Percentiles rank a stretch among this genome's conserved stretches.
These are phyloP conservation scores for Irena cyanogastra DNA, from an alignment of 2,113 vertebrate species.

Conservation along the genomic window DNA sequence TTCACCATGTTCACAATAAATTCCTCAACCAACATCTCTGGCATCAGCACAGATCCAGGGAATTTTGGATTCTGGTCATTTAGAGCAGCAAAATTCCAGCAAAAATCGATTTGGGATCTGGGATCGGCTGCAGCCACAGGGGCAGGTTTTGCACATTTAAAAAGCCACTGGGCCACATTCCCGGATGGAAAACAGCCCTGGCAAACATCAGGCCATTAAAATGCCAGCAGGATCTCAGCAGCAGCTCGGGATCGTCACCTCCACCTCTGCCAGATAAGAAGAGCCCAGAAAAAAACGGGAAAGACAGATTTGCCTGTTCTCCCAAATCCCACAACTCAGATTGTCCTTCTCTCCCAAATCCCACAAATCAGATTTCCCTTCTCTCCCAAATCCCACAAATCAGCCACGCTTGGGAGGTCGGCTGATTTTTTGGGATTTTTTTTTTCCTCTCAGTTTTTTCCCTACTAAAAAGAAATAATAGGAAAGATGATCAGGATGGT, in stretches of 20 bases:
- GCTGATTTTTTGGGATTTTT: neutral
- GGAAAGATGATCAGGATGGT: fast-evolving
- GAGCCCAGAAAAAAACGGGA: neutral
- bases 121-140: neutral
- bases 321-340: neutral
- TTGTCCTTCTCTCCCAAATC: neutral
- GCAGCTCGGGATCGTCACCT: neutral
- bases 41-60: neutral
- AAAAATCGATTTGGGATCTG: fast-evolving
- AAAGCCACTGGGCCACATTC: neutral
- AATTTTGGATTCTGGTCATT: neutral
- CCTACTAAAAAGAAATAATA: neutral
- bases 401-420: neutral
- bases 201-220: neutral
- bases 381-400: neutral
- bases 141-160: neutral
- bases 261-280: neutral
- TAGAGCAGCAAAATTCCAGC: neutral
- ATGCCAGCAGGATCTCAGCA: neutral
- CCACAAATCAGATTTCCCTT: neutral
- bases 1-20: neutral
- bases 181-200: neutral
- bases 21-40: neutral
- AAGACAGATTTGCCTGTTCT: neutral
- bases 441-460: neutral